These are phyloP conservation scores for Callithrix jacchus DNA, from an alignment of 2,113 vertebrate species.

Conservation along the genomic window DNA sequence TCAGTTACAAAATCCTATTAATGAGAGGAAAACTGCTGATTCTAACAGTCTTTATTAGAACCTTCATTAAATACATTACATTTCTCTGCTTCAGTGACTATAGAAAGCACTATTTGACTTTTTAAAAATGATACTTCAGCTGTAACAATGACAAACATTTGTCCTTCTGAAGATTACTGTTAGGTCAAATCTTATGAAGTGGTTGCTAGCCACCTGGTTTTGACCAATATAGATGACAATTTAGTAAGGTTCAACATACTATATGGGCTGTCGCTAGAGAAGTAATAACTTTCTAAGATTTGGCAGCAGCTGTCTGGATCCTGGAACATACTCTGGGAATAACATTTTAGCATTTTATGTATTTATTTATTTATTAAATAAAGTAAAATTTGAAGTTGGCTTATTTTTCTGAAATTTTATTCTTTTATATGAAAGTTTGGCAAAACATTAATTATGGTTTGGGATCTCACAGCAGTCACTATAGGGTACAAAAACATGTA, in stretches of 20 bases:
- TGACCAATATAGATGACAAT: background rate
- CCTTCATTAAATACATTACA: background rate
- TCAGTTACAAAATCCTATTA: background rate
- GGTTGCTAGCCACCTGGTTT: background rate
- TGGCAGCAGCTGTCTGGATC: background rate
- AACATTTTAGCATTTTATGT: background rate
- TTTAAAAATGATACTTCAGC: background rate
- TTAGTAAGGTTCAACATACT: background rate
- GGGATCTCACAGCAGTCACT: background rate
- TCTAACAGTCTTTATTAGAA: background rate
- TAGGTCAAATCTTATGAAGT: background rate
- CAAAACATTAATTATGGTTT: background rate
- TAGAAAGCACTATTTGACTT: background rate
- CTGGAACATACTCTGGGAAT: background rate
- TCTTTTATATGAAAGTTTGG: background rate
- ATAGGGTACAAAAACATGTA: background rate
- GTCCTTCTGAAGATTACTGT: background rate
- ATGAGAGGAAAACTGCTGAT: background rate
- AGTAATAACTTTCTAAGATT: background rate
- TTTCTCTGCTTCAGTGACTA: slow-evolving; percentile 9
- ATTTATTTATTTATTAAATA: slow-evolving; percentile 28
- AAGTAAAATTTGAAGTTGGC: background rate
- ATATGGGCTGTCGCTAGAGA: background rate
- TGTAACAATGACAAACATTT: background rate
- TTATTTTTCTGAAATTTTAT: background rate